Evolutionary conservation across 2,113 vertebrate genomes (phyloP).

Genomic region (Columba livia): DNA sequence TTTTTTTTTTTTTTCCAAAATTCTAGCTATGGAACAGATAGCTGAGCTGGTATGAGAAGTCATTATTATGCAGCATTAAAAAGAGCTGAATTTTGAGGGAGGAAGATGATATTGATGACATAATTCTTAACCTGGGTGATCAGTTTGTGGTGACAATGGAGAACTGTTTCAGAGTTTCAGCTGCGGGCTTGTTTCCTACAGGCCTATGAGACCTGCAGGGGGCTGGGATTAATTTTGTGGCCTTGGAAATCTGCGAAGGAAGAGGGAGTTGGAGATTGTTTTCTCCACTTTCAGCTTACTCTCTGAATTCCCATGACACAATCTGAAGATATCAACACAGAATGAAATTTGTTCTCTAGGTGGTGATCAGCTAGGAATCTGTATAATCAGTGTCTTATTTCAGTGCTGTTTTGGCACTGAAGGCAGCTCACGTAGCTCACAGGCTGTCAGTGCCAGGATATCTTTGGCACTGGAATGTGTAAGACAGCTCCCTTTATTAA

Average conservation of each 20-base stretch:
- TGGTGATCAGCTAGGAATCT: not conserved
- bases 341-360: not conserved
- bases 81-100: not conserved
- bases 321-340: not conserved
- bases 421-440: not conserved
- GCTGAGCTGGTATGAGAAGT: not conserved
- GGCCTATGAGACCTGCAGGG: rapidly evolving
- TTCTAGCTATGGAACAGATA: not conserved
- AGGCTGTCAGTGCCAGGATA: not conserved
- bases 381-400: not conserved
- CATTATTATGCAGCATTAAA: not conserved
- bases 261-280: not conserved
- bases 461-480: not conserved
- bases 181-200: not conserved
- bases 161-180: not conserved
- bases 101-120: not conserved
- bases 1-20: not conserved
- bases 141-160: not conserved
- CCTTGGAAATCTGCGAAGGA: not conserved
- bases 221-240: not conserved
- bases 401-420: not conserved
- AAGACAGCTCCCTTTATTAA: constrained; percentile 28
- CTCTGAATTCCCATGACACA: not conserved
- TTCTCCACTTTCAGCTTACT: not conserved
- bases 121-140: not conserved